Evolutionary conservation across 2,113 vertebrate species (phyloP).

Genomic region (Brachypteracias leptosomus): DNA sequence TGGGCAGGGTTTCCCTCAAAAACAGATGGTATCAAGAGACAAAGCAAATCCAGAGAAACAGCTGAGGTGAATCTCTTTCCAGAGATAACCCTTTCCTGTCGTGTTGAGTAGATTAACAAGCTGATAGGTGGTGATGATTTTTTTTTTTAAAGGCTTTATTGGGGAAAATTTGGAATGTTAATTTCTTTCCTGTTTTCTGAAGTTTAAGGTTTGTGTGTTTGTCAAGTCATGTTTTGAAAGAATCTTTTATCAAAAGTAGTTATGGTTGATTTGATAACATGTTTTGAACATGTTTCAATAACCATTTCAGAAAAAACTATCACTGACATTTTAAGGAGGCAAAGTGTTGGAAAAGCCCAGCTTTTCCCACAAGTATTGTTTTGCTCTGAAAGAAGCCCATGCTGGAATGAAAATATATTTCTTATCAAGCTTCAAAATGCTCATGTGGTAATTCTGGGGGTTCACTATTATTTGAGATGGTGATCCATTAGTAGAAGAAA

Average conservation of each 20-base stretch:
- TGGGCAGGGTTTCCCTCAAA: background rate
- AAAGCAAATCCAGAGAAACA: background rate
- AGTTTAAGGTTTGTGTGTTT: background rate
- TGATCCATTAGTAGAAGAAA: background rate
- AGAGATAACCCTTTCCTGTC: background rate
- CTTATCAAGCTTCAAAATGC: background rate
- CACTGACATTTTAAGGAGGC: background rate
- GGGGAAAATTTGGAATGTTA: background rate
- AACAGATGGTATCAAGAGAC: background rate
- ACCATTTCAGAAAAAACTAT: slow-evolving; percentile 6
- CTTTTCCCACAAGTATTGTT: slow-evolving; percentile 16
- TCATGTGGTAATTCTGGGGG: background rate
- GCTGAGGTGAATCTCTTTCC: background rate
- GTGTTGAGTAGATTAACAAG: background rate
- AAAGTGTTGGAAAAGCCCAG: background rate
- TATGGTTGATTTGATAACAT: background rate
- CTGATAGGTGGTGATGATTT: background rate
- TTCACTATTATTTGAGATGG: background rate
- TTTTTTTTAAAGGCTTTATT: background rate
- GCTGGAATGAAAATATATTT: background rate
- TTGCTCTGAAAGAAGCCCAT: background rate
- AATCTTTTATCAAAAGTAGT: slow-evolving; percentile 5
- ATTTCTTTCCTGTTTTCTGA: background rate
- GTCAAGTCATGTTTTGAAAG: background rate
- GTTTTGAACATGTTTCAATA: slow-evolving; percentile 4